These are phyloP conservation scores for Chroicocephalus ridibundus DNA, from an alignment of 2,113 vertebrate species.

Conservation along the genomic window DNA sequence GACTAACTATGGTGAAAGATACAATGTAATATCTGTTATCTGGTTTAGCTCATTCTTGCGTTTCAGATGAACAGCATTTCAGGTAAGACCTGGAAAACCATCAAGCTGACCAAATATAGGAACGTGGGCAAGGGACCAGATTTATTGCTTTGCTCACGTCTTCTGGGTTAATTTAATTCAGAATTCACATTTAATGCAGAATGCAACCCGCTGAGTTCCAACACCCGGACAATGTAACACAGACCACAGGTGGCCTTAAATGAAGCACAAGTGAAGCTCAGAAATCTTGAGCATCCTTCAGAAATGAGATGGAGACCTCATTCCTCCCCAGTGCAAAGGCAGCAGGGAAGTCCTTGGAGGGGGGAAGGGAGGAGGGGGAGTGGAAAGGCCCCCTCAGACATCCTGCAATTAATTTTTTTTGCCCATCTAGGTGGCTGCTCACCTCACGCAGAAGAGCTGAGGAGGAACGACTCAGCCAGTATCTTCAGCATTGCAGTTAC, in stretches of 20 bases:
- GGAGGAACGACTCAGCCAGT: not conserved
- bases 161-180: not conserved
- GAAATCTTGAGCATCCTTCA: not conserved
- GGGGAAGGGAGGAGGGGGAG: no score
- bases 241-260: not conserved
- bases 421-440: not conserved
- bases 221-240: not conserved
- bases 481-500: slow-evolving; percentile 48
- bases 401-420: accelerated
- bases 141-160: not conserved
- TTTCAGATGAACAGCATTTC: not conserved
- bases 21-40: slow-evolving; percentile 3
- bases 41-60: not conserved
- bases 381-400: not conserved
- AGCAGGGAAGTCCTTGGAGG: accelerated
- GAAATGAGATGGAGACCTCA: not conserved
- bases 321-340: not conserved
- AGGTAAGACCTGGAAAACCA: not conserved
- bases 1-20: not conserved
- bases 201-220: not conserved
- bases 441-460: slow-evolving; percentile 56
- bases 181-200: not conserved
- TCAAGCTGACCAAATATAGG: not conserved
- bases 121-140: not conserved
- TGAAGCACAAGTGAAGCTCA: not conserved